These are phyloP conservation scores for Tadarida brasiliensis DNA, from an alignment of 2,797 vertebrate species.

Conservation along the genomic window DNA sequence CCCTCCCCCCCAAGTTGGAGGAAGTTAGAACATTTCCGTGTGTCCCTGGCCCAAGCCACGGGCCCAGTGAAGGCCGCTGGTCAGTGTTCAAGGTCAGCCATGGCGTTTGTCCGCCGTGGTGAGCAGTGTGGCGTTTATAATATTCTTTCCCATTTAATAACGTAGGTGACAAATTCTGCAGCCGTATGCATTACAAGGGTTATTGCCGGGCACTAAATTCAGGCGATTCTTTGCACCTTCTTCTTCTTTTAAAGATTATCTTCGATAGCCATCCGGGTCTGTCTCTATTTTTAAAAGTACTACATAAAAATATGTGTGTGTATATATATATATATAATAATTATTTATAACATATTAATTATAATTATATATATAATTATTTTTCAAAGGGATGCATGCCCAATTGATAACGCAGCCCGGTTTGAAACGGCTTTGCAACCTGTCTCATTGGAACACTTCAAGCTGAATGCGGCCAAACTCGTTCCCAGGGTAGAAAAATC, in stretches of 20 bases:
- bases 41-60: not conserved
- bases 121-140: not conserved
- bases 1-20: not conserved
- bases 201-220: not conserved
- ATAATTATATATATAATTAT: too few relatives aligned
- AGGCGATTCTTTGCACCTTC: not conserved
- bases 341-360: too few relatives aligned
- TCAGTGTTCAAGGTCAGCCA: not conserved
- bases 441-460: too few relatives aligned
- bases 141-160: not conserved
- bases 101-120: too few relatives aligned
- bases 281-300: not conserved
- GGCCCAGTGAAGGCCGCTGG: not conserved
- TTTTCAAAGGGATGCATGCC: not conserved
- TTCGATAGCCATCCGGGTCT: not conserved
- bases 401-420: fast-evolving
- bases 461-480: fast-evolving
- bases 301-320: too few relatives aligned
- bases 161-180: not conserved
- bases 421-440: not conserved
- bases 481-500: fast-evolving
- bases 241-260: not conserved
- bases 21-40: not conserved
- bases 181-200: not conserved
- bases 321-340: too few relatives aligned